Conservation (phyloP, 30 jellyfish, hydroid and myxozoan species). For the Cassiopea andromeda region DNA sequence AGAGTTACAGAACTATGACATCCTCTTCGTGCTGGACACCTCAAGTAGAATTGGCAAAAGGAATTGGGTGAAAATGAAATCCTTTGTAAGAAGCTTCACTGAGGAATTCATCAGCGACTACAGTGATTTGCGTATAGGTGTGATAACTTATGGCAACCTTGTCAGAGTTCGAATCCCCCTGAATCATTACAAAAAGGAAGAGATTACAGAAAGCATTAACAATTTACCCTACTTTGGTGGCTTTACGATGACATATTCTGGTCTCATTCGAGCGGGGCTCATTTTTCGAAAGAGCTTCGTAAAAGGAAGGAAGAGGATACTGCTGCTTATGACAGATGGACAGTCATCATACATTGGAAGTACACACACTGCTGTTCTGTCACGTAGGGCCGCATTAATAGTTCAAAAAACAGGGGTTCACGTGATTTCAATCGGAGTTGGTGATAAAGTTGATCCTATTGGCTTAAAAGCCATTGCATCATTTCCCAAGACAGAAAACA, state of each 20-base stretch:
- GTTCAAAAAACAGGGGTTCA: slow-evolving; percentile 37
- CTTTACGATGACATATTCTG: slow-evolving; percentile 56
- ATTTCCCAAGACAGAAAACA: slow-evolving; percentile 52
- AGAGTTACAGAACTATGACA: slow-evolving; percentile 48
- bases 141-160: slow-evolving; percentile 30
- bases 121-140: slow-evolving; percentile 61
- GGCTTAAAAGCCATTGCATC: slow-evolving; percentile 70
- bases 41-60: slow-evolving; percentile 66
- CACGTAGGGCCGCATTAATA: slow-evolving; percentile 28
- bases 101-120: slow-evolving; percentile 21
- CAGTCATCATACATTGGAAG: slow-evolving; percentile 35
- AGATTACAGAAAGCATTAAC: neutral
- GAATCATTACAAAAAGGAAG: neutral
- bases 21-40: slow-evolving; percentile 61
- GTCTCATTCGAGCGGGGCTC: slow-evolving; percentile 17
- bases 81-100: slow-evolving; percentile 36
- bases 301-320: slow-evolving; percentile 39
- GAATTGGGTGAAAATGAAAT: slow-evolving; percentile 65
- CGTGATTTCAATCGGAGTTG: slow-evolving; percentile 64
- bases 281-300: slow-evolving; percentile 1
- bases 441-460: slow-evolving; percentile 30
- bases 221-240: slow-evolving; percentile 55
- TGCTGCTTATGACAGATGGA: slow-evolving; percentile 71
- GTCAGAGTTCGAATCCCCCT: slow-evolving; percentile 59
- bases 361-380: slow-evolving; percentile 26